A percentile compares a stretch with the other conserved stretches of the same genome.
Conservation (phyloP, 2,113 vertebrate genomes). For the Chaetodon auriga region DNA sequence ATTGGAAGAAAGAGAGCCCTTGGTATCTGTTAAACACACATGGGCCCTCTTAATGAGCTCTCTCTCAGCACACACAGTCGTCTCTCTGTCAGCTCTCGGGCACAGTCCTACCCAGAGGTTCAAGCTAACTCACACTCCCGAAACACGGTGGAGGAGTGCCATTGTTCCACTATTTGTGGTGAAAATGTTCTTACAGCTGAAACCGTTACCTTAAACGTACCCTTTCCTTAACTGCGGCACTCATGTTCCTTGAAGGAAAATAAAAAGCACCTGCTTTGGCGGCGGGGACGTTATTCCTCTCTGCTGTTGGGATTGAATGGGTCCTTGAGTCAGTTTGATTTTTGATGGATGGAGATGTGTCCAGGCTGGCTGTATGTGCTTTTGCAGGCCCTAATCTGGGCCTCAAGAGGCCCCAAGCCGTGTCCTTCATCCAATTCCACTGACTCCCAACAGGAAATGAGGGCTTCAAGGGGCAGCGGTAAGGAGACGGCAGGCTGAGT, state of each 20-base stretch:
- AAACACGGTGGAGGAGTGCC: slow-evolving; percentile 41
- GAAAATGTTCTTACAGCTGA: slow-evolving; percentile 44
- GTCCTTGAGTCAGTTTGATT: slow-evolving; percentile 54
- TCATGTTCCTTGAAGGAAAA: slow-evolving; percentile 39
- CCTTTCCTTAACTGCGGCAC: not conserved
- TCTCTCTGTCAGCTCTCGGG: slow-evolving; percentile 67
- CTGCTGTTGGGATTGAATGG: slow-evolving; percentile 33
- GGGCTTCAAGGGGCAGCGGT: slow-evolving; percentile 78
- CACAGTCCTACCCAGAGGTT: slow-evolving; percentile 39
- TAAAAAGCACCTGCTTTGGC: slow-evolving; percentile 61
- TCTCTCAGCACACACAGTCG: slow-evolving; percentile 68
- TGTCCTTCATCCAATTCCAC: slow-evolving; percentile 75
- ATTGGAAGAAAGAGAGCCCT: slow-evolving; percentile 82
- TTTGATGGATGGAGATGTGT: slow-evolving; percentile 71
- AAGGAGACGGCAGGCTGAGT: slow-evolving; percentile 63
- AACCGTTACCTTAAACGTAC: slow-evolving; percentile 22
- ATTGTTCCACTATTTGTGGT: slow-evolving; percentile 54
- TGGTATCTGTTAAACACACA: slow-evolving; percentile 85
- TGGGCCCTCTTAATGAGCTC: slow-evolving; percentile 81
- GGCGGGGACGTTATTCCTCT: slow-evolving; percentile 32
- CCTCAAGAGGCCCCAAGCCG: slow-evolving; percentile 60
- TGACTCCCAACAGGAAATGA: slow-evolving; percentile 85
- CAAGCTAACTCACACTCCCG: slow-evolving; percentile 16
- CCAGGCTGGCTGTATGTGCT: slow-evolving; percentile 46
- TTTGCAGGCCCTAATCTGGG: slow-evolving; percentile 54